These are phyloP conservation scores for Myripristis jacobus DNA, from an alignment of 2,797 vertebrate species.

Conservation along the genomic window DNA sequence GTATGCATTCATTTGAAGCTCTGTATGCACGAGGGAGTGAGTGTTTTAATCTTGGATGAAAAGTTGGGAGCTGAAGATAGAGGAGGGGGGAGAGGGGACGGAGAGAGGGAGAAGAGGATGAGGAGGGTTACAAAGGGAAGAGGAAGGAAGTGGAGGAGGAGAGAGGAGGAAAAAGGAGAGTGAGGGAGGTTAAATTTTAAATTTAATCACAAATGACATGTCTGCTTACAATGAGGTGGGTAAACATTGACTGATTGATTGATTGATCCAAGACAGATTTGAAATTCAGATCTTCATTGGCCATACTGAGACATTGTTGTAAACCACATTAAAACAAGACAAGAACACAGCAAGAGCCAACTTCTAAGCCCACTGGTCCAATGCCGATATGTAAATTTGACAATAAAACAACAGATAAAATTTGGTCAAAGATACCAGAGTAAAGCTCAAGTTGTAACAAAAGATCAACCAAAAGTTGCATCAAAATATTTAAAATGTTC, in stretches of 20 bases:
- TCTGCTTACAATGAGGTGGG: neutral
- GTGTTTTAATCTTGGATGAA: slow-evolving; percentile 11
- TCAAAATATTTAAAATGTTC: neutral
- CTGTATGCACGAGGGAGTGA: neutral
- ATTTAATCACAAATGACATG: neutral
- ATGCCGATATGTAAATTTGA: too few species aligned
- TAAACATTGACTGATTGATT: neutral
- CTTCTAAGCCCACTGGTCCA: too few species aligned
- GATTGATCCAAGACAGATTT: too few species aligned
- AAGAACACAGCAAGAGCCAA: too few species aligned
- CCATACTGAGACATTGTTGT: too few species aligned
- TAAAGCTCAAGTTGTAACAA: neutral
- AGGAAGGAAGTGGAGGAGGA: neutral
- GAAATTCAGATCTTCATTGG: too few species aligned
- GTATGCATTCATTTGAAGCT: slow-evolving; percentile 50
- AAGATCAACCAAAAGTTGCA: neutral
- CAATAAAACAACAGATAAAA: too few species aligned
- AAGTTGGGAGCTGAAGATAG: neutral
- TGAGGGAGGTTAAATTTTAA: neutral
- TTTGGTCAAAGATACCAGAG: neutral
- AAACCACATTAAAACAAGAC: too few species aligned
- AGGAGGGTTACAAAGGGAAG: too few species aligned
- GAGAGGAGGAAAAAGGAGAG: neutral
- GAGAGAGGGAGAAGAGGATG: too few species aligned
- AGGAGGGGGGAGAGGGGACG: neutral